These are phyloP conservation scores for Bemisia tabaci DNA, from an alignment of 1,140 invertebrate genomes.

Conservation along the genomic window DNA sequence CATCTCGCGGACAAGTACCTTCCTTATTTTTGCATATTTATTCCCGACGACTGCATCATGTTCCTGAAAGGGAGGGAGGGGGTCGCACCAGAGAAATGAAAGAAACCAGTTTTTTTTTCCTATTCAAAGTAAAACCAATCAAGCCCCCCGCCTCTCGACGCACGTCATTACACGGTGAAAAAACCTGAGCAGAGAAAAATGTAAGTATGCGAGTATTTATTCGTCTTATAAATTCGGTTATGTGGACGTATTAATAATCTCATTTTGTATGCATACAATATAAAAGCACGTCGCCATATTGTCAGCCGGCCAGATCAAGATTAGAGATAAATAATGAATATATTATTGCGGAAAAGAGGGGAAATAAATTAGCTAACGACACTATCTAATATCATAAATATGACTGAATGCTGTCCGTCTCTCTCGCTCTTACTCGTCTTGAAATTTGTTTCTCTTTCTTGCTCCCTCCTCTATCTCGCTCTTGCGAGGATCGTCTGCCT, in stretches of 20 bases:
- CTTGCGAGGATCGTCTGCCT: neutral
- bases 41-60: neutral
- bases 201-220: neutral
- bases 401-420: neutral
- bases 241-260: neutral
- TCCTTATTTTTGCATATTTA: neutral
- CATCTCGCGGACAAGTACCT: neutral
- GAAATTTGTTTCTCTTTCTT: neutral
- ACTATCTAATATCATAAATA: neutral
- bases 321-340: neutral
- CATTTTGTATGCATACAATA: neutral
- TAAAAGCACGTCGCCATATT: neutral
- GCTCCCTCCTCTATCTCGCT: neutral
- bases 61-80: neutral
- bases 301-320: neutral
- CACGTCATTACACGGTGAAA: neutral
- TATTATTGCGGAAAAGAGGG: neutral
- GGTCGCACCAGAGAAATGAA: neutral
- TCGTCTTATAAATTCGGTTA: neutral
- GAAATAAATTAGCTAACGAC: neutral
- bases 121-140: neutral
- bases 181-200: neutral
- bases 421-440: neutral
- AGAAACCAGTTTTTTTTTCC: neutral
- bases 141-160: neutral